Base-by-base conservation (phyloP, 2,113 vertebrate genomes). In the Otis tarda region DNA sequence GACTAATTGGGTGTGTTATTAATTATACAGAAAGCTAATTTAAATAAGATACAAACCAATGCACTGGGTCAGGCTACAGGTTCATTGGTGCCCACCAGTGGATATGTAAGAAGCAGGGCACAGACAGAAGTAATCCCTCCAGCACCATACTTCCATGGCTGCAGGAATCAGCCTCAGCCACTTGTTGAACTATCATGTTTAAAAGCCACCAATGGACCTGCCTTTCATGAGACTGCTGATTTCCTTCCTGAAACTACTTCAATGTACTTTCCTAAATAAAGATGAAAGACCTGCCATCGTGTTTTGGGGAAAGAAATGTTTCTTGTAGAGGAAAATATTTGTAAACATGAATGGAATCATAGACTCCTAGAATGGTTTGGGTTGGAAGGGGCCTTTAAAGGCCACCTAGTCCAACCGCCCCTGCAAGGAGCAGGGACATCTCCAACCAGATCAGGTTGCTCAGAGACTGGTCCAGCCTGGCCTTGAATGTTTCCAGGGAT, bases 1-100 rank as follows among this genome's bases (percentile, higher is more conserved):
- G 80, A 81, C 2, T 94, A 87, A 94, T 92, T 95, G 95, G 68
- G 60, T 96, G 65, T 28, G 0, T 83, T 57, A 39, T 93, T 96
- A 90, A 95, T 92, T 96, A 94, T 64, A 90, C 30, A 91, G 93
- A 93, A 92, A 94, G 12, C 64, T 92, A 94, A 94, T 94, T 91
- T 96, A 82, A 93, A 89, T 91, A 94, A 94, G 67, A 87, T 60
- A 87, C 56, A 95, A 94, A 83, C 60, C 43, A 71, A 64, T 60
- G 73, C 45, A 53, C 27, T 71, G 60, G 60, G 30, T 94, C 80
- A 94, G 73, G 39, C 49, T 82, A 49, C 35, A 45, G 69, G 89
- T 93, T 82, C 71, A 52, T 67, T 14, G 28, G 52, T 84, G 73
- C 60, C 76, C 56, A 71, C 53, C n/a, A 59, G 64, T 33, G 27